A percentile compares a stretch with the other conserved stretches of the same genome.
Conservation (phyloP, 2,797 vertebrate genomes). For the Decapterus maruadsi region DNA sequence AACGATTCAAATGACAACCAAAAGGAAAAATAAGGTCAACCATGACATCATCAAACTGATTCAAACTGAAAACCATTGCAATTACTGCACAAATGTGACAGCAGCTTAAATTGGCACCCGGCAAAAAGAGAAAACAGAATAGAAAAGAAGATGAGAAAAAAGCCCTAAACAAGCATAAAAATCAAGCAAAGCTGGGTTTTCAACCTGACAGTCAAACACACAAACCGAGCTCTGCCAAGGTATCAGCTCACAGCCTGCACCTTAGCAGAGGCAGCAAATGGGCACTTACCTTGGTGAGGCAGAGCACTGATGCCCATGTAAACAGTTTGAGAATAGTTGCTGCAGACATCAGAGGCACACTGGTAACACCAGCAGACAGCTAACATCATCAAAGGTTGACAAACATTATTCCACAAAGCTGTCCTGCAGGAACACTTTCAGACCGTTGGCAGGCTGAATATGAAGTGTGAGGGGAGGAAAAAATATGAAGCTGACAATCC, state of each 20-base stretch:
- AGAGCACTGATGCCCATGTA: neutral
- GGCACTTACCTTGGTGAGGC: neutral
- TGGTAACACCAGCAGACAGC: neutral
- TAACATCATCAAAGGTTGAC: neutral
- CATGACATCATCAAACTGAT: neutral
- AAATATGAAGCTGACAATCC: neutral
- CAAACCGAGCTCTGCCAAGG: neutral
- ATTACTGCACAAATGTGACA: neutral
- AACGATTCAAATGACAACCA: neutral
- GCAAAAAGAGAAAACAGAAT: neutral
- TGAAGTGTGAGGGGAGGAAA: neutral
- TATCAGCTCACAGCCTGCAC: neutral
- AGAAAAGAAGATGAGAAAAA: neutral
- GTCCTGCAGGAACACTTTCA: conserved; percentile 7
- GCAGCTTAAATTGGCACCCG: neutral
- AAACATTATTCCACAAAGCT: conserved; percentile 6
- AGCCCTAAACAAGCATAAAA: neutral
- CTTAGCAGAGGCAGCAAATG: neutral
- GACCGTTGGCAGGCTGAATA: conserved; percentile 3
- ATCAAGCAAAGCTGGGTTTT: neutral
- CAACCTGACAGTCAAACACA: neutral
- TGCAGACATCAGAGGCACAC: neutral
- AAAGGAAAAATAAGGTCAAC: neutral
- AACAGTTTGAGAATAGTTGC: neutral
- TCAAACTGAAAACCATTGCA: neutral